A percentile compares a stretch with the other conserved stretches of the same genome.
These are phyloP conservation scores for Anthopleura xanthogrammica DNA, from an alignment of 92 coral and sea anemone species.

Conservation along the genomic window DNA sequence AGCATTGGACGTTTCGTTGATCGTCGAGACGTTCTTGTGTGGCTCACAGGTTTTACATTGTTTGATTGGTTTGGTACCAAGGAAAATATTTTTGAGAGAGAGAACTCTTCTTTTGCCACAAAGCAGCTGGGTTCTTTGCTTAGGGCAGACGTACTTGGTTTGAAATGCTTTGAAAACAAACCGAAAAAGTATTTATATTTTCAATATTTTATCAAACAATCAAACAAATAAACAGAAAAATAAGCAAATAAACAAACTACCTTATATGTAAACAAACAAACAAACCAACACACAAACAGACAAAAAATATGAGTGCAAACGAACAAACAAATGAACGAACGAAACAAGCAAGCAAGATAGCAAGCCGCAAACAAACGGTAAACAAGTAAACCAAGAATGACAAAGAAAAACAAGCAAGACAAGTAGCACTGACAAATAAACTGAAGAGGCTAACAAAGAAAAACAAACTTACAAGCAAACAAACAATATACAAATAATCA, in stretches of 20 bases:
- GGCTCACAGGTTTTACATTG: conserved; percentile 4
- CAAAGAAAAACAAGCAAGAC: too few species aligned
- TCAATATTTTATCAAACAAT: not conserved
- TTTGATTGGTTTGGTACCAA: not conserved
- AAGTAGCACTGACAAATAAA: too few species aligned
- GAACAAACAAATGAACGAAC: too few species aligned
- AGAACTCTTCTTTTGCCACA: conserved; percentile 1
- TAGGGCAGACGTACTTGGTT: conserved; percentile 8
- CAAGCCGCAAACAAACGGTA: too few species aligned
- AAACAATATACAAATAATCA: too few species aligned
- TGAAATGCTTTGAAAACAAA: not conserved
- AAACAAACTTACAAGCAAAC: too few species aligned
- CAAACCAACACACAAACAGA: too few species aligned
- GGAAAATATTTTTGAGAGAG: not conserved
- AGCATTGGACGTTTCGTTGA: not conserved
- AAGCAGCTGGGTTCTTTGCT: not conserved
- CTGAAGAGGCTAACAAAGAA: too few species aligned
- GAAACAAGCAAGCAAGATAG: too few species aligned
- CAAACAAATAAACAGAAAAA: not conserved
- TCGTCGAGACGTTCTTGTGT: not conserved
- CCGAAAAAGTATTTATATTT: not conserved
- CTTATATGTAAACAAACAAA: too few species aligned
- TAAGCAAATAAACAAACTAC: not conserved
- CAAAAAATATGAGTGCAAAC: too few species aligned
- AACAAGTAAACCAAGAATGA: too few species aligned